These are phyloP conservation scores for Notothenia coriiceps DNA, from an alignment of 2,113 vertebrate species.

Conservation along the genomic window DNA sequence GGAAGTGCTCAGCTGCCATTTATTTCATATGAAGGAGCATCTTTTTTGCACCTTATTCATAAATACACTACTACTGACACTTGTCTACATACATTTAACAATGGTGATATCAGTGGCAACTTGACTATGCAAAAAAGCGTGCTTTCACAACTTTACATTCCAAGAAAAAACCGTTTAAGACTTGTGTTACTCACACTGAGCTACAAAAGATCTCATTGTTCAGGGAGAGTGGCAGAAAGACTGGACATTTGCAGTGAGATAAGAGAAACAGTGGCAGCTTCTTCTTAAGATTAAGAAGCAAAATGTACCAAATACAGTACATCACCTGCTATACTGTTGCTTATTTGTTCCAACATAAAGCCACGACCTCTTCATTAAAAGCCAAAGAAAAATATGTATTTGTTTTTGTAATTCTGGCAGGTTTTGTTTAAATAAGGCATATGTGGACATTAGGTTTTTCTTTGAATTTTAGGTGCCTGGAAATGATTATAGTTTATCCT, in stretches of 20 bases:
- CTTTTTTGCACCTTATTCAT: constrained; percentile 27
- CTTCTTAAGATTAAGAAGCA: constrained; percentile 11
- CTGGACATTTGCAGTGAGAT: constrained; percentile 1
- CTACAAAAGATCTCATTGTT: constrained; percentile 10
- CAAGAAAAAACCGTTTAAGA: constrained; percentile 49
- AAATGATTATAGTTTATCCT: background rate
- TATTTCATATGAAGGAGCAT: constrained; percentile 19
- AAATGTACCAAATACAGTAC: constrained; percentile 12
- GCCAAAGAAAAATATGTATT: background rate
- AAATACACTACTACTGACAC: constrained; percentile 40
- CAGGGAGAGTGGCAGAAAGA: constrained; percentile 7
- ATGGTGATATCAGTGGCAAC: constrained; percentile 54
- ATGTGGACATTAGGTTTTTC: background rate
- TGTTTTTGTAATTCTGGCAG: constrained; percentile 1
- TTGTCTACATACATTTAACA: constrained; percentile 53
- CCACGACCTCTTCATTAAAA: background rate
- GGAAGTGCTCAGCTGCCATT: constrained; percentile 60
- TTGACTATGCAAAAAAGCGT: constrained; percentile 45
- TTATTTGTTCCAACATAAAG: constrained; percentile 40
- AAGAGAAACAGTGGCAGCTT: constrained; percentile 42
- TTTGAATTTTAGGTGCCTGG: background rate
- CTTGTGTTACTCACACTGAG: constrained; percentile 18
- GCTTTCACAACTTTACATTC: constrained; percentile 65
- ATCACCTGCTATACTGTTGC: constrained; percentile 8
- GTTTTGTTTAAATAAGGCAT: constrained; percentile 46